Conservation (phyloP, 2,797 vertebrate genomes). For the Passerculus sandwichensis region DNA sequence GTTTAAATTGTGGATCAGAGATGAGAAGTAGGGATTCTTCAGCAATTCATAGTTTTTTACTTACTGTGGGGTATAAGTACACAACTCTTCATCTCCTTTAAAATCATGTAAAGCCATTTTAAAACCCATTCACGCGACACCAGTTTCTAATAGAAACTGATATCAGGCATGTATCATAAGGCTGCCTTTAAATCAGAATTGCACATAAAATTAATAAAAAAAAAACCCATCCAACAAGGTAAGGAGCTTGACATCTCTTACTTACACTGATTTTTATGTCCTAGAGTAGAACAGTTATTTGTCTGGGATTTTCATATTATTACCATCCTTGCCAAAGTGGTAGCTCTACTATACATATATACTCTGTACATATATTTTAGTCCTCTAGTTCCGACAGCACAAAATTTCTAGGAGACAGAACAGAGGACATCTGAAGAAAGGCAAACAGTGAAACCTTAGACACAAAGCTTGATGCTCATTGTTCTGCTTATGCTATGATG, state of each 20-base stretch:
- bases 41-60: background rate
- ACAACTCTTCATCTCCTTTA: background rate
- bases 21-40: background rate
- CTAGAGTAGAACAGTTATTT: background rate
- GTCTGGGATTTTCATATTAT: background rate
- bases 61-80: background rate
- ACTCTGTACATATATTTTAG: background rate
- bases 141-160: background rate
- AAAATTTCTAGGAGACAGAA: background rate
- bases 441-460: background rate
- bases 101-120: background rate
- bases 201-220: background rate
- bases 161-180: background rate
- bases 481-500: background rate
- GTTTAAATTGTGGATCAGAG: background rate
- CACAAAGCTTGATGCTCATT: fast-evolving
- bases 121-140: background rate
- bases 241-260: background rate
- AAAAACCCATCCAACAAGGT: background rate
- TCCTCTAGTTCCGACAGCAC: background rate
- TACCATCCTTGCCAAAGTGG: background rate
- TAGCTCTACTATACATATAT: background rate
- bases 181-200: background rate
- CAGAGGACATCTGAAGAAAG: background rate
- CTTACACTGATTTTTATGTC: background rate